phyloP scores from a whole-genome alignment of 2,113 vertebrate genomes.

The Mobula hypostoma region DNA sequence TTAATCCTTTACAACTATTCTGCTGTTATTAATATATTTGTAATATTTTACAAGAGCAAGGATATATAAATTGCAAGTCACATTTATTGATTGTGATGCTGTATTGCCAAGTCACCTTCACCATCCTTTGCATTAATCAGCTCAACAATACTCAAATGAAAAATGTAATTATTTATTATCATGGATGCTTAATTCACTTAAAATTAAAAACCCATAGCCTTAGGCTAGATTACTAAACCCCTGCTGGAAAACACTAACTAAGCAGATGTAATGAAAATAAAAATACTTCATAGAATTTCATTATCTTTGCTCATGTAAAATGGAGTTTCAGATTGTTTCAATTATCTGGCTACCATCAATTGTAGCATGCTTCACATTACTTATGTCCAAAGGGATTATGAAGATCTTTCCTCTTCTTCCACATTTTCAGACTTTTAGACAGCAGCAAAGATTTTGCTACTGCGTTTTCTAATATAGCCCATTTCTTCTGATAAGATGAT shows the following conservation, averaged over 20 bases:
- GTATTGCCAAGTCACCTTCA: not conserved
- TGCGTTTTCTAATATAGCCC: not conserved
- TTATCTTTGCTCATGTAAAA: not conserved
- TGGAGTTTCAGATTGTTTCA: not conserved
- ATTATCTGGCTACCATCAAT: slow-evolving; percentile 2
- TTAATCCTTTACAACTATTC: not conserved
- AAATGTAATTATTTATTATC: not conserved
- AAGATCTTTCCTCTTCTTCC: not conserved
- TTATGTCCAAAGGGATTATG: not conserved
- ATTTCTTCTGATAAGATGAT: not conserved
- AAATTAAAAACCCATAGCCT: not conserved
- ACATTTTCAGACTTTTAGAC: not conserved
- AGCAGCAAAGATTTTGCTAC: not conserved
- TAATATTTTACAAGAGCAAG: not conserved
- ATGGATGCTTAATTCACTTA: slow-evolving; percentile 9
- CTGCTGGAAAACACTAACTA: slow-evolving; percentile 1
- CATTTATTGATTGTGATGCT: not conserved
- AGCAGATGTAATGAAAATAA: not conserved
- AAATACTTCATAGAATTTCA: not conserved
- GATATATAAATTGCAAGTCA: not conserved
- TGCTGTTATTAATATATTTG: not conserved
- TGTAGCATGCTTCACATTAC: not conserved
- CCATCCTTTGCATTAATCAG: not conserved
- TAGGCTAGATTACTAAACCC: not conserved
- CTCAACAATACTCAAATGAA: not conserved